Base-by-base conservation (phyloP, 2,113 vertebrate genomes). In the Symphodus melops region DNA sequence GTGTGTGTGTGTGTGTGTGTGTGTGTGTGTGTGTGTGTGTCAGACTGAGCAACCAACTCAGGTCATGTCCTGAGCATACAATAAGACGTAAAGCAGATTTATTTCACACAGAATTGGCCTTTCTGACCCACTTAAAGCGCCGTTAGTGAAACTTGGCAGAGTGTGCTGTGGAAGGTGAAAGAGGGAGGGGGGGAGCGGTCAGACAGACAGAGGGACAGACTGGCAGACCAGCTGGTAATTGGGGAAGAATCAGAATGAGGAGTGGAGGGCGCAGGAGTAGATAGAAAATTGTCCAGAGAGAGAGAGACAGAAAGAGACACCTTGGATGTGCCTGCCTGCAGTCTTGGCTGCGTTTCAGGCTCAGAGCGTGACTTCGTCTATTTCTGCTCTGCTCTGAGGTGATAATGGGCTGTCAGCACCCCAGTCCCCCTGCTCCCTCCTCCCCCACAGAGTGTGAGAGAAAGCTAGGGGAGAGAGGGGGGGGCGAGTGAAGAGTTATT, bases 321-420 rank as follows among this genome's bases (percentile, higher is more conserved):
- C 72, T 77, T 86, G 85, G 86, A 85, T 86, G 81, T 81, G 69
- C 61, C 85, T 81, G 83, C 64, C 82, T 84, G 83, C 86, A 86
- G 88, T 79, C 77, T 86, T 90, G 87, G 85, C 86, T 86, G 80
- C 46, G 76, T 90, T 90, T 90, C 89, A 89, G 84, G 37, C 79
- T 84, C 66, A 13, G 51, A 83, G 84, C 84, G 51, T 88, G 89
- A 89, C 85, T 91, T 89, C 11, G 83, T 91, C 90, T 90, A 88
- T 91, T 92, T 88, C 84, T 90, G 86, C 87, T 91, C 84, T 91
- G 87, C 83, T 84, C 78, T 59, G 83, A 91, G 86, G 90, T 88
- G 90, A 91, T 91, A 91, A 91, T 92, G 86, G 90, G 70, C 89
- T 91, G 91, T 92, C 88, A 90, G 77, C 88, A 88, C 85, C 86